Conservation (phyloP, 2,888 invertebrate species). For the Spatulosminthurus flaviceps region DNA sequence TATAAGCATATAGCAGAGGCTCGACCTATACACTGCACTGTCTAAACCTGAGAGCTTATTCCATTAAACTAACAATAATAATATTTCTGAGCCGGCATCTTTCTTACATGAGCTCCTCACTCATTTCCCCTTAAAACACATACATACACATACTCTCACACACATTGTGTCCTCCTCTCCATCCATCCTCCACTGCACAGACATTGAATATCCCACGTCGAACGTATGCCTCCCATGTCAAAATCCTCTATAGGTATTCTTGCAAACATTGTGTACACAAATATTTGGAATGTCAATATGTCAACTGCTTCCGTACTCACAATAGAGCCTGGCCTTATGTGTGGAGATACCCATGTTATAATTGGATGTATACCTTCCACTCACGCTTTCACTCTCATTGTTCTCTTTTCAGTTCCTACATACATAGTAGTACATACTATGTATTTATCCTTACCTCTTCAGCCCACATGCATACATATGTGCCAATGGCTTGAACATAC, state of each 20-base stretch:
- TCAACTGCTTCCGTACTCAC: neutral
- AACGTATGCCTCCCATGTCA: neutral
- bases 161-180: no score
- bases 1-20: slow-evolving; percentile 8
- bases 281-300: slow-evolving; percentile 26
- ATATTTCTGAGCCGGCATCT: slow-evolving; percentile 12
- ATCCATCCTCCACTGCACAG: no score
- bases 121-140: neutral
- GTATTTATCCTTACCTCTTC: no score
- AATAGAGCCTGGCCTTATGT: no score
- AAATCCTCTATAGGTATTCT: neutral
- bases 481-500: no score
- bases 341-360: no score
- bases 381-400: neutral
- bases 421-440: no score
- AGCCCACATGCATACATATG: no score
- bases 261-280: slow-evolving; percentile 19
- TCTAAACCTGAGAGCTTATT: neutral
- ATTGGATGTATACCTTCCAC: neutral
- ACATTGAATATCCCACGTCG: no score
- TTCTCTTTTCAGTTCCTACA: neutral
- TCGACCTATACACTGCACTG: neutral
- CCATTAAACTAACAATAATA: slow-evolving; percentile 3
- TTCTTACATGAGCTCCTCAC: slow-evolving; percentile 3
- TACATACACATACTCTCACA: neutral